phyloP scores from a whole-genome alignment of 2,113 vertebrate genomes.

The Butorides virescens region DNA sequence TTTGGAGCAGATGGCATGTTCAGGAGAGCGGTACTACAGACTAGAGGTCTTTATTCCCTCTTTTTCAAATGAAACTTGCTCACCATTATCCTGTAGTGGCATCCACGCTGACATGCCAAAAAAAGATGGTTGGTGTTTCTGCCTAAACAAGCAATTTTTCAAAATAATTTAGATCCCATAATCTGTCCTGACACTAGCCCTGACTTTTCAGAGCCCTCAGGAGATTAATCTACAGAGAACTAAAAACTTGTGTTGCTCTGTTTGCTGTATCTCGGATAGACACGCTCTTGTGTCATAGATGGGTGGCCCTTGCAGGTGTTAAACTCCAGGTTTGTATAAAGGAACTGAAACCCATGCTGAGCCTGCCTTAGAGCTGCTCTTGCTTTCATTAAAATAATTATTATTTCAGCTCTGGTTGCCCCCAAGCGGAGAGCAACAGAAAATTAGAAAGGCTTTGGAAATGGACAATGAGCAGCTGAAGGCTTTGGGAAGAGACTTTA shows the following conservation, averaged over 20 bases:
- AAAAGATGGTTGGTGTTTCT: not conserved
- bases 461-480: not conserved
- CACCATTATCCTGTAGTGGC: not conserved
- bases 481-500: slow-evolving; percentile 18
- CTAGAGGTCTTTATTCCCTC: not conserved
- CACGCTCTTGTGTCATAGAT: not conserved
- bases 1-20: not conserved
- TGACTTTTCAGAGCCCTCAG: not conserved
- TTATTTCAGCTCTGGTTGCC: not conserved
- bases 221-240: not conserved
- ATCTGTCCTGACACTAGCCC: not conserved
- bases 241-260: not conserved
- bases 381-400: slow-evolving; percentile 29
- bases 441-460: slow-evolving; percentile 10
- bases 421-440: not conserved
- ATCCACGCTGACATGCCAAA: not conserved
- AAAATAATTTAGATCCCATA: not conserved
- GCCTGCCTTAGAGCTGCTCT: not conserved
- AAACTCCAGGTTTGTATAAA: not conserved
- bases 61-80: not conserved
- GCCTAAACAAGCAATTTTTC: not conserved
- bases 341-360: not conserved
- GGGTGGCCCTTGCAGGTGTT: not conserved
- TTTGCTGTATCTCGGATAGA: not conserved
- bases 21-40: not conserved